Evolutionary conservation across 2,888 invertebrate species (phyloP), one percentile per base, ranked within the genome.

Genomic region (Macropis europaea): DNA sequence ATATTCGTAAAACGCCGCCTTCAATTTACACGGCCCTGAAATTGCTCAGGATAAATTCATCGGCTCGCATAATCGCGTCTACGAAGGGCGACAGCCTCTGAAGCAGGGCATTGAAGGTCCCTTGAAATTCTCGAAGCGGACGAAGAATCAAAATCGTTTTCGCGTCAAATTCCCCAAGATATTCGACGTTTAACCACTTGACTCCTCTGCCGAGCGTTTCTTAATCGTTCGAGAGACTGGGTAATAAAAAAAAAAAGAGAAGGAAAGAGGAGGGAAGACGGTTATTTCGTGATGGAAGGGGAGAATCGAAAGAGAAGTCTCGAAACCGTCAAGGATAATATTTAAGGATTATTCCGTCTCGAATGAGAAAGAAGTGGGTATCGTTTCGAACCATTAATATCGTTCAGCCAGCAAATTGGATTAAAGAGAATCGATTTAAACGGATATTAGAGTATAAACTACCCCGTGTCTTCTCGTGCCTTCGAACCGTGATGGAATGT

Each of bases 371-470:
- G 62, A 62, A 73, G 71, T 63, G 57, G 76, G 60, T 34, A 73
- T 73, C 71, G 69, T 82, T 84, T 75, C 80, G 81, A 79, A 74
- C 82, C 85, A 83, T 86, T 86, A 84, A 87, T 87, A 84, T 83
- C 80, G 68, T 76, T 76, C 82, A 81, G 75, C 77, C 77, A 60
- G 66, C 73, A 83, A 86, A 87, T 87, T 84, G 83, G 84, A 87
- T 87, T 84, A 86, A 73, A 52, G 66, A 68, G 70, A 83, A 85
- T 84, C 82, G 83, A 80, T 83, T 85, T 85, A 81, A 81, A 74
- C 70, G 76, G 61, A 77, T 76, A 75, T 66, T 64, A 68, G 69
- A 28, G 54, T 77, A 64, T 32, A 22, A 22, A 3, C 22, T 13
- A 22, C 19, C 30, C 56, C 69, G 61, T 75, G 74, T 71, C 73